Evolutionary conservation across 2,797 vertebrate genomes (phyloP).

Genomic region (Malacoctenus gilli): DNA sequence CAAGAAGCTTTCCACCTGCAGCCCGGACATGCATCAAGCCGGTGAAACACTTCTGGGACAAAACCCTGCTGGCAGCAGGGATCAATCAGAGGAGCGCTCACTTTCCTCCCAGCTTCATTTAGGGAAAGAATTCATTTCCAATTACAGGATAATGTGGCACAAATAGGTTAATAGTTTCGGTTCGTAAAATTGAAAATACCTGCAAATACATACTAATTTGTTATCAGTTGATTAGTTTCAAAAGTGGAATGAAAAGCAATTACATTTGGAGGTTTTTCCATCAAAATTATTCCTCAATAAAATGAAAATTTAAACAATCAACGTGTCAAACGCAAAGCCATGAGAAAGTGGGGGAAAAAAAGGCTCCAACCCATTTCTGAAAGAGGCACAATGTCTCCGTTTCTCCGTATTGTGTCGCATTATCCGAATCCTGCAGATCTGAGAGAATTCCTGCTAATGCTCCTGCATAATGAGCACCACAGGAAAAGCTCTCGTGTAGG

Average conservation of each 20-base stretch:
- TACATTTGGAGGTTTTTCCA: no score
- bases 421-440: conserved; percentile 27
- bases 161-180: no score
- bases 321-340: background rate
- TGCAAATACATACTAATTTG: no score
- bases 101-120: conserved; percentile 19
- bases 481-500: conserved; percentile 13
- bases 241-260: no score
- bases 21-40: conserved; percentile 39
- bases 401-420: conserved; percentile 35
- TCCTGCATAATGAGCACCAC: conserved; percentile 34
- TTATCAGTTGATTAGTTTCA: no score
- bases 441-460: conserved; percentile 32
- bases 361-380: conserved; percentile 24
- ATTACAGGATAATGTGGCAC: background rate
- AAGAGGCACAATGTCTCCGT: conserved; percentile 6
- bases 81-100: conserved; percentile 42
- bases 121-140: conserved; percentile 15
- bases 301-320: background rate
- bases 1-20: conserved; percentile 32
- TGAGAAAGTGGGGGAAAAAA: conserved; percentile 10
- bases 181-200: no score
- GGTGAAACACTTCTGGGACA: conserved; percentile 35
- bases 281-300: no score
- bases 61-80: conserved; percentile 33